Evolutionary conservation across 1,140 invertebrate species (phyloP), one percentile per base, ranked within the genome.

Genomic region (Eulimnadia texana): DNA sequence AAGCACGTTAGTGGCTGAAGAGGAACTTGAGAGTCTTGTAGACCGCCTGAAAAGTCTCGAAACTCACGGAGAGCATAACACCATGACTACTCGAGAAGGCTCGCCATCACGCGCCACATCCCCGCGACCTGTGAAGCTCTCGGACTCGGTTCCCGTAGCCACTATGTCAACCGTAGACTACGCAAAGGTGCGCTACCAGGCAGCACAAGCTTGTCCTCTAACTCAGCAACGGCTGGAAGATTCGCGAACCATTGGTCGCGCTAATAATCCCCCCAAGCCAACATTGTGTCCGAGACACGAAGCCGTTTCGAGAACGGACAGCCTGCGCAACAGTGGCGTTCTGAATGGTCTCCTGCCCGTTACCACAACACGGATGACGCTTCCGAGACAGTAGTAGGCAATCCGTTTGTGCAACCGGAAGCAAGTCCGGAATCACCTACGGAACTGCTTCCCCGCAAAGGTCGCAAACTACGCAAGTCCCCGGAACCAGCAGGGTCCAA

Each of bases 111-210:
- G 51, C n/a, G 24, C 50, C 27, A 29, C 50, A 9, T 52, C 53
- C 3, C 60, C 60, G 19, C 55, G 55, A 2, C 16, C 55, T 13
- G 55, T 57, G 20, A 61, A 61, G 28, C 53, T 61, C 0, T 61
- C 60, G 20, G 60, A 61, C 20, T 53, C 50, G 13, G 60, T 61
- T 20, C 60, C 60, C 25, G 10, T 57, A 2, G 50, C 60, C 24
- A 24, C 28, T 9, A 29, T 61, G 67, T 83, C 81, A 0, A 68
- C 79, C 0, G 79, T 82, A 6, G 80, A 83, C 67, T 83, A 82
- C 66, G 80, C 81, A 23, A 84, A 84, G 68, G 79, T 78, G 3
- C 74, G 82, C 11, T 83, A 82, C 66, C 78, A 80, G 65, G 79
- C 81, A 42, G 74, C 76, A 16, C 77, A 80, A 57, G 72, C 77